phyloP scores from a whole-genome alignment of 2,888 invertebrate genomes.

The Silvanus unidentatus region DNA sequence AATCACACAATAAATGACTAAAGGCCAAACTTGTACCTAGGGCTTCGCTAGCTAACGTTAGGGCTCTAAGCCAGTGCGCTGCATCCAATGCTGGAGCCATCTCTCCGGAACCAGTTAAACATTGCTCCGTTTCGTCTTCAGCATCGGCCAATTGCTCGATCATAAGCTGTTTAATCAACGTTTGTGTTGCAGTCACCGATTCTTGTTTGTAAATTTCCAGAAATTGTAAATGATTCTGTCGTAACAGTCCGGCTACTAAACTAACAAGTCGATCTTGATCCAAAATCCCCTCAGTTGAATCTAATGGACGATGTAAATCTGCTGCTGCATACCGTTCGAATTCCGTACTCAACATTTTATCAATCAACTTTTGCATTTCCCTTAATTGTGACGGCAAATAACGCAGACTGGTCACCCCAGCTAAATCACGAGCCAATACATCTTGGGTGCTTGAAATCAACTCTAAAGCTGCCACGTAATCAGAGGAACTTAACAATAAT shows the following conservation, averaged over 20 bases:
- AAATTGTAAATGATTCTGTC: conserved; percentile 83
- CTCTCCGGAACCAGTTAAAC: conserved; percentile 49
- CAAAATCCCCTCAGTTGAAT: conserved; percentile 55
- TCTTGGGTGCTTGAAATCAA: conserved; percentile 95
- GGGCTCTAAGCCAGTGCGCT: conserved; percentile 41
- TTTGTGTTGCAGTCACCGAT: conserved; percentile 80
- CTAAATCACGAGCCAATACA: conserved; percentile 81
- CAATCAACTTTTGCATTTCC: conserved; percentile 93
- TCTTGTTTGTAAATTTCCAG: conserved; percentile 83
- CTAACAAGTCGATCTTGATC: conserved; percentile 68
- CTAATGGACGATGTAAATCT: conserved; percentile 80
- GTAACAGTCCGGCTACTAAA: conserved; percentile 76
- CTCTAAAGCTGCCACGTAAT: conserved; percentile 96
- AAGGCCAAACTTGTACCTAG: conserved; percentile 42
- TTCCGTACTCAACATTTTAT: conserved; percentile 94
- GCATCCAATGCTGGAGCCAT: conserved; percentile 41
- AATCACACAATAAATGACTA: conserved; percentile 21
- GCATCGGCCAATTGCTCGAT: conserved; percentile 68
- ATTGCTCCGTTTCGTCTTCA: conserved; percentile 50
- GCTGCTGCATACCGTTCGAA: conserved; percentile 86
- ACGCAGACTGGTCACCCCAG: conserved; percentile 90
- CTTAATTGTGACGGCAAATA: conserved; percentile 92
- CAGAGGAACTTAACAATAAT: conserved; percentile 85
- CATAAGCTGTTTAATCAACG: conserved; percentile 81
- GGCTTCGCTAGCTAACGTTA: conserved; percentile 40